Evolutionary conservation across 2,888 invertebrate species (phyloP).

Genomic region (Cactoblastis cactorum): DNA sequence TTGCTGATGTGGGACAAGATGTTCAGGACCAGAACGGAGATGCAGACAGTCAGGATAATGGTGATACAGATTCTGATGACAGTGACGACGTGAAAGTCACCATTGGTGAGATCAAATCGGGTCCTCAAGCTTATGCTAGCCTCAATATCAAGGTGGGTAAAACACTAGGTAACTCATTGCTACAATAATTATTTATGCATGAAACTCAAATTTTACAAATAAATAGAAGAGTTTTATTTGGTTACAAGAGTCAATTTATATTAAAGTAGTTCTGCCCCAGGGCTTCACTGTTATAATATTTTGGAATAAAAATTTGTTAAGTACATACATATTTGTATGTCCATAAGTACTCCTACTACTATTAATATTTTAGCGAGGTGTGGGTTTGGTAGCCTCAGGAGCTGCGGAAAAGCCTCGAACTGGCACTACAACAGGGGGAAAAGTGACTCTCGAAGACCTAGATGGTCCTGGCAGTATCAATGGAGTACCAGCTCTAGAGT

Average conservation of each 20-base stretch:
- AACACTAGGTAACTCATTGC: not conserved
- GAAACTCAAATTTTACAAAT: no score
- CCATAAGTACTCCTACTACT: no score
- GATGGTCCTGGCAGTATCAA: slow-evolving; percentile 96
- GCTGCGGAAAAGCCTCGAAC: slow-evolving; percentile 73
- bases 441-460: slow-evolving; percentile 92
- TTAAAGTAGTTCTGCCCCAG: no score
- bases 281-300: no score
- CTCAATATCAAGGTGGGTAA: slow-evolving; percentile 82
- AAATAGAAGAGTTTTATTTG: no score
- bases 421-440: slow-evolving; percentile 79
- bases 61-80: slow-evolving; percentile 83
- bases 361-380: slow-evolving; percentile 52
- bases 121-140: slow-evolving; percentile 83
- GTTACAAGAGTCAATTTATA: no score
- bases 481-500: slow-evolving; percentile 95
- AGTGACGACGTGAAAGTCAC: slow-evolving; percentile 95
- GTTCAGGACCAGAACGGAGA: slow-evolving; percentile 64
- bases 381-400: slow-evolving; percentile 60
- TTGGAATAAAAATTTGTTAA: no score
- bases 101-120: slow-evolving; percentile 92
- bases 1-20: slow-evolving; percentile 64
- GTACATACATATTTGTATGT: not conserved
- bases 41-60: slow-evolving; percentile 74
- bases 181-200: no score